Evolutionary conservation across 2,113 vertebrate species (phyloP).

Genomic region (Mustela lutreola): DNA sequence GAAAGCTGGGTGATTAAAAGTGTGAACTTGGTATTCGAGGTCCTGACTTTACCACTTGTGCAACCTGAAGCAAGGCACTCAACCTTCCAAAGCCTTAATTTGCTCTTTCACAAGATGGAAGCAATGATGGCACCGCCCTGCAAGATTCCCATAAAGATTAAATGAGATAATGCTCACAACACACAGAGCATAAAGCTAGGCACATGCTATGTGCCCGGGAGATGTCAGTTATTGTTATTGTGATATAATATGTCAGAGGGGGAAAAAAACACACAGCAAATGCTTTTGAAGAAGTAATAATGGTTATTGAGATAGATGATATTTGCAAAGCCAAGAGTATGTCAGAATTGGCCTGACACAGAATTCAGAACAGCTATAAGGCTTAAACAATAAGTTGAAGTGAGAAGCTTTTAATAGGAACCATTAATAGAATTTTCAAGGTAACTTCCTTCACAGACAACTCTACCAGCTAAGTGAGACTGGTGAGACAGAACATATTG

Average conservation of each 20-base stretch:
- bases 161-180: not conserved
- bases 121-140: accelerated
- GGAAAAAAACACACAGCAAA: not conserved
- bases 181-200: not conserved
- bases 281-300: not conserved
- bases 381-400: not conserved
- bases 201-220: not conserved
- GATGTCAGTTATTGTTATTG: not conserved
- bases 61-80: not conserved
- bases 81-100: not conserved
- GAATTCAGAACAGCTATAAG: not conserved
- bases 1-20: not conserved
- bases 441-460: not conserved
- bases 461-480: not conserved
- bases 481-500: not conserved
- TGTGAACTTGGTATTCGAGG: not conserved
- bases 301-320: not conserved
- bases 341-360: not conserved
- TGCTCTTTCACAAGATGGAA: not conserved
- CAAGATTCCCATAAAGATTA: not conserved
- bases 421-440: not conserved
- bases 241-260: not conserved
- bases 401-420: not conserved
- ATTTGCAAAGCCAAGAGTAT: not conserved
- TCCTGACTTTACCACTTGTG: not conserved